A percentile compares a stretch with the other conserved stretches of the same genome.
Evolutionary conservation across 2,888 invertebrate species (phyloP).

Genomic region (Eupeodes luniger): DNA sequence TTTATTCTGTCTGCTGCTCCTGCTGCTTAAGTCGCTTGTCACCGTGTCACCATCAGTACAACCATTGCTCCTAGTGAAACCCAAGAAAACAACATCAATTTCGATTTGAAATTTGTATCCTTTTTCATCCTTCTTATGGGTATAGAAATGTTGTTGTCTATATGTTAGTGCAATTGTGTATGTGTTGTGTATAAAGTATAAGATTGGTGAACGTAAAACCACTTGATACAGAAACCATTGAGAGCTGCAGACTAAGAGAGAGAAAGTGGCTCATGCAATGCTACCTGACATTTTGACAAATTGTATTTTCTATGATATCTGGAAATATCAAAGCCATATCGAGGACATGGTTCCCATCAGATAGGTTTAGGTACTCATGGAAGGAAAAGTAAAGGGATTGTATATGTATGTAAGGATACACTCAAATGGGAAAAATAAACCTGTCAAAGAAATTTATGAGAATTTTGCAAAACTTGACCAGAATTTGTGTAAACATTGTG

Average conservation of each 20-base stretch:
- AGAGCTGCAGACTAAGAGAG: constrained; percentile 7
- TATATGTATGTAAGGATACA: background rate
- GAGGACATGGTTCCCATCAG: constrained; percentile 26
- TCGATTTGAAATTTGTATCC: constrained; percentile 67
- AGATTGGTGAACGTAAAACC: constrained; percentile 29
- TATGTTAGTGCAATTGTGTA: background rate
- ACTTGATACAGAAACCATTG: constrained; percentile 56
- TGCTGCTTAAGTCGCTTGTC: background rate
- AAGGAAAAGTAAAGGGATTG: background rate
- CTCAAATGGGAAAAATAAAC: constrained; percentile 73
- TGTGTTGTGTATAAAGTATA: background rate
- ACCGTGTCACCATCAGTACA: background rate
- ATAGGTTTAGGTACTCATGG: no score
- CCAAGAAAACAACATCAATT: constrained; percentile 71
- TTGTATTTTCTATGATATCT: constrained; percentile 75
- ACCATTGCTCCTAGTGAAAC: constrained; percentile 4
- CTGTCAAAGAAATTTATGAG: constrained; percentile 75
- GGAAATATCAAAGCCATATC: constrained; percentile 65
- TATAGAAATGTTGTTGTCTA: background rate
- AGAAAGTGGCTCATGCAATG: constrained; percentile 54
- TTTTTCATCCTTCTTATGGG: constrained; percentile 18
- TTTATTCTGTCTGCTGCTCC: background rate
- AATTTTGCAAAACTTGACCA: constrained; percentile 65
- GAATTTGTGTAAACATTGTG: constrained; percentile 57
- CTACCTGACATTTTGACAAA: constrained; percentile 76